Evolutionary conservation across 2,797 vertebrate genomes (phyloP), one percentile per base, ranked within the genome.

Genomic region (Catostomus latipinnis): DNA sequence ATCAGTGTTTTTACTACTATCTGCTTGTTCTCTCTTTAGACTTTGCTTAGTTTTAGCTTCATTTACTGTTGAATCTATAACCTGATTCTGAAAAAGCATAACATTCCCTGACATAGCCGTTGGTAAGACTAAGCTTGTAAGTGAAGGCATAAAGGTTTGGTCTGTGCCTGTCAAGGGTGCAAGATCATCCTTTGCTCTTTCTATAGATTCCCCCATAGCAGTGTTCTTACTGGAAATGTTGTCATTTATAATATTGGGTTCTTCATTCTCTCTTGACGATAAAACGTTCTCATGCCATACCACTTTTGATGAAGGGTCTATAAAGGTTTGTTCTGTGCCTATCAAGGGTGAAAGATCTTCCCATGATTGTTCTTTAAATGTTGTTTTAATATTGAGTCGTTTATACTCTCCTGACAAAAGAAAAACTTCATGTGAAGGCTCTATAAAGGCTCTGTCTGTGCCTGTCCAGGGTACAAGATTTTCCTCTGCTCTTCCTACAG

Each of bases 31-130:
- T 62, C 9, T 57, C 71, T 14, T 6, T 50, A 8, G 49, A 9
- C 68, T 86, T 81, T 65, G 73, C 67, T 52, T 68, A 60, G 68
- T 50, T 60, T 54, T 6, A 46, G 58, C n/a, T 71, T 71, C 6
- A 48, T 71, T 71, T 22, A 10, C 14, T 68, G 16, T 63, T 53
- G 12, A 71, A 63, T n/a, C 10, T 49, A n/a, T 48, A 48, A 56
- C 66, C 53, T 50, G 22, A 62, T 56, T 56, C 63, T 57, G 7
- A 70, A 43, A 10, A 8, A n/a, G 45, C 5, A 11, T 53, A 13
- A 60, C 8, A 0, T 34, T 67, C 57, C 77, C 63, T 1, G 49
- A 56, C 13, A 13, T 4, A 14, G 50, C 77, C n/a, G 52, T 81
- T 63, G 43, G 65, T 53, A 74, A 6, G 9, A 67, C n/a, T 65